Conservation (phyloP, 2,797 vertebrate genomes). For the Microtus obscurus region DNA sequence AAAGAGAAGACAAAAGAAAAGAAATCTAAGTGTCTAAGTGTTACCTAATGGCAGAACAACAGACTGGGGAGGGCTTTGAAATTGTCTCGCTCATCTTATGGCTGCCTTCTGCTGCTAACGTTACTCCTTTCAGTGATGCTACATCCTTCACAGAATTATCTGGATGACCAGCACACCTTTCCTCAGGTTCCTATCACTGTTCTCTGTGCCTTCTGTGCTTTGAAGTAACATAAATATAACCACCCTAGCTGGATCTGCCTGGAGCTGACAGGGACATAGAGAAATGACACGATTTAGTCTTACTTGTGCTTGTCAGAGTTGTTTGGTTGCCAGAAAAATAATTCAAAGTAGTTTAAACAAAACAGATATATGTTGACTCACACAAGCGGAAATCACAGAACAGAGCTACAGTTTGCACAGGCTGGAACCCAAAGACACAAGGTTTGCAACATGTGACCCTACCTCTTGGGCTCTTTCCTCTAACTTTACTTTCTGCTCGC, state of each 20-base stretch:
- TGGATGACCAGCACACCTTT: not conserved
- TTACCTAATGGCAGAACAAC: not conserved
- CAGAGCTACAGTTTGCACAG: not conserved
- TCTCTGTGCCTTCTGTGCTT: not conserved
- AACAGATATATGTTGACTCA: not conserved
- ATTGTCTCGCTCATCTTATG: slow-evolving; percentile 40
- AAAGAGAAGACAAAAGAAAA: not conserved
- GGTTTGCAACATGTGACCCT: not conserved
- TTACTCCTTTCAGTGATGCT: not conserved
- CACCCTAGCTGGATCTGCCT: not conserved
- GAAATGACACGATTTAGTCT: not conserved
- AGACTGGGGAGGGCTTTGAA: slow-evolving; percentile 61
- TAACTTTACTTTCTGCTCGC: not conserved
- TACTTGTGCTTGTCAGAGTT: not conserved
- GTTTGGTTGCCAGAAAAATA: slow-evolving; percentile 23
- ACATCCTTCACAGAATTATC: not conserved
- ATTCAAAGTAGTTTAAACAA: not conserved
- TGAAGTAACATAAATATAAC: too few species aligned
- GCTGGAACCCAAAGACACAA: not conserved
- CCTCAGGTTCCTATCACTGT: not conserved
- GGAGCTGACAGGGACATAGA: not conserved
- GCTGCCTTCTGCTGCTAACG: not conserved
- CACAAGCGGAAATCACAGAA: not conserved
- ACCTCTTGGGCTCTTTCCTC: not conserved
- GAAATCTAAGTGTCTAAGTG: not conserved